A percentile compares a stretch with the other conserved stretches of the same genome.
These are phyloP conservation scores for Brachionus calyciflorus DNA, from an alignment of 1,140 invertebrate genomes.

Conservation along the genomic window DNA sequence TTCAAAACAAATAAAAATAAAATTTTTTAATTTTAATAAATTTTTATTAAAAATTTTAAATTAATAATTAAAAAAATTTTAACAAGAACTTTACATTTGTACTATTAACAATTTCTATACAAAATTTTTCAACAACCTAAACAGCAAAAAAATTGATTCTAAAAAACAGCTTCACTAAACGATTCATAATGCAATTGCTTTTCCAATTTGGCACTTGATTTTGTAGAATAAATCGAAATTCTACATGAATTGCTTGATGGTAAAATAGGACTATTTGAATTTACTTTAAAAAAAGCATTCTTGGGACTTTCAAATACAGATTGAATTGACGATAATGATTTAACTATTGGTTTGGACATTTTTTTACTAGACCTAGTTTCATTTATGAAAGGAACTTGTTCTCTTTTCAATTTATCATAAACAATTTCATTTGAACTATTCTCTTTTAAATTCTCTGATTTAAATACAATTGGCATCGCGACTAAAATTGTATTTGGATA, in stretches of 20 bases:
- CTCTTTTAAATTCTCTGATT: not conserved
- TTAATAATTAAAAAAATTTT: too few species aligned
- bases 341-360: conserved; percentile 15
- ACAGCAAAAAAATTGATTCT: not conserved
- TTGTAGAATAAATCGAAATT: conserved; percentile 13
- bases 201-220: not conserved
- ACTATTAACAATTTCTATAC: not conserved
- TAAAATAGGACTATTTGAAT: not conserved
- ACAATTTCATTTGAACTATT: not conserved
- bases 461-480: conserved; percentile 5
- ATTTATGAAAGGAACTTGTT: conserved; percentile 17
- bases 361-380: conserved; percentile 9
- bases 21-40: too few species aligned
- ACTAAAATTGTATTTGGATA: not conserved
- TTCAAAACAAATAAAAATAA: too few species aligned
- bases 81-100: not conserved
- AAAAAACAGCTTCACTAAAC: conserved; percentile 25
- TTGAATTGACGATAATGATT: conserved; percentile 26
- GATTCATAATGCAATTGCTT: conserved; percentile 25
- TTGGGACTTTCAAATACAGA: not conserved
- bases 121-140: not conserved
- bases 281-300: not conserved
- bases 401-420: not conserved
- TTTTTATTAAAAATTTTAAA: too few species aligned
- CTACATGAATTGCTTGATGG: conserved; percentile 22